Conservation (phyloP, 1,140 invertebrate genomes). For the Saccostrea cuccullata region DNA sequence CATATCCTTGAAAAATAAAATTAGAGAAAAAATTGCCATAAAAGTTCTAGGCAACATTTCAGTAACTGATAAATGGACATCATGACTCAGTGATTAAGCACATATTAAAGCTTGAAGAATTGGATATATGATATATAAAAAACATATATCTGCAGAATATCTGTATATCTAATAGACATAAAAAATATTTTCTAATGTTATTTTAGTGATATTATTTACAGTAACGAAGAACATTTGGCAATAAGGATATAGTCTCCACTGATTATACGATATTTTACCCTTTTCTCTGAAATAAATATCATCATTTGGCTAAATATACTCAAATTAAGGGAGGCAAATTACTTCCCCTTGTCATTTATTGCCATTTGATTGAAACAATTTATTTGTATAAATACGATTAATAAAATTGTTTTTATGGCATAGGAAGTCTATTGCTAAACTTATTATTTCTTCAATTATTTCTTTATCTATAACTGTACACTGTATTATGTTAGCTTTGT, state of each 20-base stretch:
- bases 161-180: not conserved
- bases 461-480: too few relatives aligned
- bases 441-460: too few relatives aligned
- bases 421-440: too few relatives aligned
- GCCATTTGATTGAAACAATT: not conserved
- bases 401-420: not conserved
- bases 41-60: not conserved
- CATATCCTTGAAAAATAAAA: too few relatives aligned
- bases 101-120: too few relatives aligned
- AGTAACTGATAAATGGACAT: not conserved
- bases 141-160: not conserved
- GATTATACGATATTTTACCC: not conserved
- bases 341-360: constrained; percentile 18
- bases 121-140: too few relatives aligned
- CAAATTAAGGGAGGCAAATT: not conserved
- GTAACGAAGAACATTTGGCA: not conserved
- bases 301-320: not conserved
- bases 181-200: not conserved
- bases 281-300: not conserved
- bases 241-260: not conserved
- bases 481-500: too few relatives aligned
- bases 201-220: not conserved
- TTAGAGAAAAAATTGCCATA: not conserved
- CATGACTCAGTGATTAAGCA: not conserved
- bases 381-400: not conserved